These are phyloP conservation scores for Nymphalis polychloros DNA, from an alignment of 2,888 invertebrate species.

Conservation along the genomic window DNA sequence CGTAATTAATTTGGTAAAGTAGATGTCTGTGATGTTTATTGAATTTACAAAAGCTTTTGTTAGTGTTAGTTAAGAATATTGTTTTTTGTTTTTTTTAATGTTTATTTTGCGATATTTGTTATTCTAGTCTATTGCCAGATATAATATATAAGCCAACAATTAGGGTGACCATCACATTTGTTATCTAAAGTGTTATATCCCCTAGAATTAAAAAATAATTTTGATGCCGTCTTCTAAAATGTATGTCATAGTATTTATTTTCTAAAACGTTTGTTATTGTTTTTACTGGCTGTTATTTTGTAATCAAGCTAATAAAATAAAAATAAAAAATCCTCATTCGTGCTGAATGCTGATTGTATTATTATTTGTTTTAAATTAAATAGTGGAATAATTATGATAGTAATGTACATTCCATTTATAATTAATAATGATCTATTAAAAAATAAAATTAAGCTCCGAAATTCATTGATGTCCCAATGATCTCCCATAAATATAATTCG, in stretches of 20 bases:
- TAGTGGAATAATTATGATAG: constrained; percentile 42
- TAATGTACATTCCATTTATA: constrained; percentile 57
- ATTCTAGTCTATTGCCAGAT: constrained; percentile 12
- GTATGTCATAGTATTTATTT: constrained; percentile 9
- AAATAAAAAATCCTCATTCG: not conserved
- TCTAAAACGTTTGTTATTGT: not conserved
- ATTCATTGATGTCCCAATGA: constrained; percentile 30
- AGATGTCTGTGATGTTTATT: constrained; percentile 75
- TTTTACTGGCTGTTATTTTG: not conserved
- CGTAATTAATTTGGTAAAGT: constrained; percentile 62
- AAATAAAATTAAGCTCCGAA: constrained; percentile 19
- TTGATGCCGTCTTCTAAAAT: constrained; percentile 27
- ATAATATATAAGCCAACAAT: constrained; percentile 4
- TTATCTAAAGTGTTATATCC: constrained; percentile 9
- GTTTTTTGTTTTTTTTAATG: constrained; percentile 31
- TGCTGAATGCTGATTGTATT: too few species aligned
- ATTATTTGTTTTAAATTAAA: constrained; percentile 17
- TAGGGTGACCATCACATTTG: constrained; percentile 11
- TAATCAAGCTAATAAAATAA: not conserved
- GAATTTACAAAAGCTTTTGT: constrained; percentile 55
- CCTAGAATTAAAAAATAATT: constrained; percentile 13
- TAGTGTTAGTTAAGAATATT: constrained; percentile 47
- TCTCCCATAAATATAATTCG: constrained; percentile 45
- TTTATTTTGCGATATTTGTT: constrained; percentile 34
- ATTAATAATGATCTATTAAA: constrained; percentile 45